These are phyloP conservation scores for Zosterops pallidus DNA, from an alignment of 2,113 vertebrate species.

Conservation along the genomic window DNA sequence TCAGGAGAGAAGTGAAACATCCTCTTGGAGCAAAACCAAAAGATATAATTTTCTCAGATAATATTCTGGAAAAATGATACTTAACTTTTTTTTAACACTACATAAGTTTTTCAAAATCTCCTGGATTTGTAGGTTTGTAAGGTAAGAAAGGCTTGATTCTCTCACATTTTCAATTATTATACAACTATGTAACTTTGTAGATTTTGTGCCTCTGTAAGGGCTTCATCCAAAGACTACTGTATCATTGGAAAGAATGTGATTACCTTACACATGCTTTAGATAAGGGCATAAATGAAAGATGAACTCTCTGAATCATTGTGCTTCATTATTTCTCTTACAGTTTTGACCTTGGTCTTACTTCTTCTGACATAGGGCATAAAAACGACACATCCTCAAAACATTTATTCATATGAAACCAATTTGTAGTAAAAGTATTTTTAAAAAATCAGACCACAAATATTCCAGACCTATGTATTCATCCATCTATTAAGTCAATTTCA, in stretches of 20 bases:
- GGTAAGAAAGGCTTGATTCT: not conserved
- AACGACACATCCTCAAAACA: not conserved
- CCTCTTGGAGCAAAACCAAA: not conserved
- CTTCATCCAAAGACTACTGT: not conserved
- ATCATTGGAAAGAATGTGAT: not conserved
- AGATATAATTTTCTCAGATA: not conserved
- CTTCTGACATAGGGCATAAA: not conserved
- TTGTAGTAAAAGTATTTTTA: not conserved
- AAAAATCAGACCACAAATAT: not conserved
- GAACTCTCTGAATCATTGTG: not conserved
- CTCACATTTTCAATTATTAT: not conserved
- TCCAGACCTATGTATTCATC: not conserved
- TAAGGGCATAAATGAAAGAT: not conserved
- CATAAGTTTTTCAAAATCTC: not conserved
- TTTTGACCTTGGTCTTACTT: not conserved
- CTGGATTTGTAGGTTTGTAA: not conserved
- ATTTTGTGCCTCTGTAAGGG: not conserved
- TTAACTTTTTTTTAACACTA: not conserved
- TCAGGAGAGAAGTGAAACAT: not conserved
- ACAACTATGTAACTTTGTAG: not conserved
- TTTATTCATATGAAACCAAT: slow-evolving; percentile 14
- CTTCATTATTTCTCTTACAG: slow-evolving; percentile 3
- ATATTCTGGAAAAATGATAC: not conserved
- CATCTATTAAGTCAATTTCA: slow-evolving; percentile 5
- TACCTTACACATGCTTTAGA: slow-evolving; percentile 4